Percentiles rank a stretch among this genome's conserved stretches.
phyloP scores from a whole-genome alignment of 1,140 invertebrate genomes.

The Hylyphantes graminicola region DNA sequence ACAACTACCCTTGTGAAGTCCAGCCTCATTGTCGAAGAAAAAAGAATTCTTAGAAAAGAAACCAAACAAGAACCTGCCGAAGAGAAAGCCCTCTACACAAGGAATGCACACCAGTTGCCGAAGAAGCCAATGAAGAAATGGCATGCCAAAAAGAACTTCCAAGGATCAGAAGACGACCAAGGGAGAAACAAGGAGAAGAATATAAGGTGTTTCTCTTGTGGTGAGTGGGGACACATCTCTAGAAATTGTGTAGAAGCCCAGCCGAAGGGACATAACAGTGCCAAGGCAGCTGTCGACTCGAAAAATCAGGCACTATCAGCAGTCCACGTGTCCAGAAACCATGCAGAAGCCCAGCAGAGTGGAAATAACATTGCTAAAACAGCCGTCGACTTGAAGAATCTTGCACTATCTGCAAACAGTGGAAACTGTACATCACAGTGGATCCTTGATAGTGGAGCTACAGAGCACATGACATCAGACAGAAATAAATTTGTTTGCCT shows the following conservation, averaged over 20 bases:
- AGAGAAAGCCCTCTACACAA: slow-evolving; percentile 9
- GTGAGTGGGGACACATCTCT: slow-evolving; percentile 26
- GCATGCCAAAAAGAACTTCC: background rate
- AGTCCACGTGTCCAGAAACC: no score
- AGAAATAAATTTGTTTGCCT: slow-evolving; percentile 7
- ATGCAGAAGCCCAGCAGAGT: background rate
- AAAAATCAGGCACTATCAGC: background rate
- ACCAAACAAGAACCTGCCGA: background rate
- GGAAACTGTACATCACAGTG: background rate
- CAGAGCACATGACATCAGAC: slow-evolving; percentile 26
- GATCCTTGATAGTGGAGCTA: slow-evolving; percentile 28
- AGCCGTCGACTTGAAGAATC: background rate
- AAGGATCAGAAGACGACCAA: background rate
- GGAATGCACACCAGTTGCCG: background rate
- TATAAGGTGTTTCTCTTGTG: slow-evolving; percentile 13
- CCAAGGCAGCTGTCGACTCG: slow-evolving; percentile 2
- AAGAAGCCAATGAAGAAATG: slow-evolving; percentile 18
- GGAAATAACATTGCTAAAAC: background rate
- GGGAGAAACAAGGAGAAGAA: slow-evolving; percentile 8
- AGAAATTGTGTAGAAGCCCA: slow-evolving; percentile 4
- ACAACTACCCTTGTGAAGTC: slow-evolving; percentile 16
- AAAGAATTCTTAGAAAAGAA: slow-evolving; percentile 7
- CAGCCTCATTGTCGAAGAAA: slow-evolving; percentile 19
- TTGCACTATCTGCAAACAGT: background rate
- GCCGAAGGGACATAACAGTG: background rate